Conservation (phyloP, 64 coral and sea anemone genomes). For the Dendrophyllia cribrosa region DNA sequence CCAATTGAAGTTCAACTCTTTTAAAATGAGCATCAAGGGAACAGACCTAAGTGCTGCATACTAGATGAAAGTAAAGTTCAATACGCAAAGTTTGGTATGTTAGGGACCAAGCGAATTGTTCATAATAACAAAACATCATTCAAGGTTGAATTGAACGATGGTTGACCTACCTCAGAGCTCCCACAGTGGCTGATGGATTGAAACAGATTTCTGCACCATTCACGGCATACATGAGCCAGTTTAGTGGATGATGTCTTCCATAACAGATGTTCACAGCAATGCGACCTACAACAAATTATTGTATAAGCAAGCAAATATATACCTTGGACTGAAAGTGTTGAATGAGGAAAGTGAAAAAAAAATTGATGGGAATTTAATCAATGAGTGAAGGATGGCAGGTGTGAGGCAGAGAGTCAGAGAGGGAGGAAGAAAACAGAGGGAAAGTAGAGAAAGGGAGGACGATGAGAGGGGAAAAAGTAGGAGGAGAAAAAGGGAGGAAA, state of each 20-base stretch:
- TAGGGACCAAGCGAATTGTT: too few relatives aligned
- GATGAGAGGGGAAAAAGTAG: too few relatives aligned
- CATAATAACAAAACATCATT: too few relatives aligned
- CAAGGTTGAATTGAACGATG: too few relatives aligned
- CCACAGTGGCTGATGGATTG: conserved; percentile 97
- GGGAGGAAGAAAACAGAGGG: too few relatives aligned
- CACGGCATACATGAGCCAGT: conserved; percentile 90
- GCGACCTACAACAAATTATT: conserved; percentile 60
- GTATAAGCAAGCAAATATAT: too few relatives aligned
- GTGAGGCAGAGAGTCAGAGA: background rate
- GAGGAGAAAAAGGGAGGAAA: background rate
- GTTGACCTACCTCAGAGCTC: conserved; percentile 77
- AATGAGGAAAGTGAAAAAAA: background rate
- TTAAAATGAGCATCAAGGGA: too few relatives aligned
- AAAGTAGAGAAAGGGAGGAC: background rate
- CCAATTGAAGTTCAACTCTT: too few relatives aligned
- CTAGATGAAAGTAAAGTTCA: too few relatives aligned
- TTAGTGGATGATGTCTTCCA: conserved; percentile 91
- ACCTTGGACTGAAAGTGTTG: background rate
- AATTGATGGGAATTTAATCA: too few relatives aligned
- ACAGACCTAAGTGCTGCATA: too few relatives aligned
- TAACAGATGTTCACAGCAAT: conserved; percentile 97
- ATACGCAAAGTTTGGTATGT: too few relatives aligned
- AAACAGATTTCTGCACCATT: conserved; percentile 97
- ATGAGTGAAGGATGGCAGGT: background rate